A percentile compares a stretch with the other conserved stretches of the same genome.
These are phyloP conservation scores for Falco berigora DNA, from an alignment of 2,797 vertebrate genomes.

Conservation along the genomic window DNA sequence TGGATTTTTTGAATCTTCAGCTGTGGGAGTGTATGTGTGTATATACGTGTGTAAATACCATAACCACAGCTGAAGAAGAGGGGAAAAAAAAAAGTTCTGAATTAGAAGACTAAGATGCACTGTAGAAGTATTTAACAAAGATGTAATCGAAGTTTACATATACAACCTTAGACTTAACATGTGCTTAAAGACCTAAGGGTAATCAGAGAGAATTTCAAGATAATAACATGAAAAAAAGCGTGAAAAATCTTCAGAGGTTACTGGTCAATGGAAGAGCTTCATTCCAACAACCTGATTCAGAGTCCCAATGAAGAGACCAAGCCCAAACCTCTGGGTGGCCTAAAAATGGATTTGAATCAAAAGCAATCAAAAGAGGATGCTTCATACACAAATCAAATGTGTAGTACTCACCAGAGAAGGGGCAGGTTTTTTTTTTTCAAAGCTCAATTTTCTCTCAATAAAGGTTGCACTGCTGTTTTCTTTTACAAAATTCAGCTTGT, in stretches of 20 bases:
- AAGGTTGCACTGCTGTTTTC: slow-evolving; percentile 81
- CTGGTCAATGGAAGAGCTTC: background rate
- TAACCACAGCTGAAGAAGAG: background rate
- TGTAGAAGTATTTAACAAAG: background rate
- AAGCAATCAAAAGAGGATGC: background rate
- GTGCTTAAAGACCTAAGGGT: background rate
- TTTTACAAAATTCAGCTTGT: slow-evolving; percentile 86
- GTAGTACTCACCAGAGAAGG: slow-evolving; percentile 64
- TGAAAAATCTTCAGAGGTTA: background rate
- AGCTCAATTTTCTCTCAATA: slow-evolving; percentile 93
- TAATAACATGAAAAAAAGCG: background rate
- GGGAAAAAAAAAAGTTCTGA: background rate
- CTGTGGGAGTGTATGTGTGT: background rate
- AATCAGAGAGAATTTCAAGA: background rate
- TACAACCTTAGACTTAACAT: background rate
- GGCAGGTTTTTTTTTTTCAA: slow-evolving; percentile 81
- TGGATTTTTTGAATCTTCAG: background rate
- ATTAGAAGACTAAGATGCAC: background rate
- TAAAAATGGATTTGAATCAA: background rate
- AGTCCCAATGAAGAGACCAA: background rate
- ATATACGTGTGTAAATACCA: background rate
- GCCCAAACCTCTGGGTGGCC: background rate
- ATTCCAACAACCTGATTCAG: background rate
- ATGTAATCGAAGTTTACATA: background rate
- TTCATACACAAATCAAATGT: background rate